A percentile compares a stretch with the other conserved stretches of the same genome.
These are phyloP conservation scores for Formica selysi DNA, from an alignment of 1,140 invertebrate genomes.

Conservation along the genomic window DNA sequence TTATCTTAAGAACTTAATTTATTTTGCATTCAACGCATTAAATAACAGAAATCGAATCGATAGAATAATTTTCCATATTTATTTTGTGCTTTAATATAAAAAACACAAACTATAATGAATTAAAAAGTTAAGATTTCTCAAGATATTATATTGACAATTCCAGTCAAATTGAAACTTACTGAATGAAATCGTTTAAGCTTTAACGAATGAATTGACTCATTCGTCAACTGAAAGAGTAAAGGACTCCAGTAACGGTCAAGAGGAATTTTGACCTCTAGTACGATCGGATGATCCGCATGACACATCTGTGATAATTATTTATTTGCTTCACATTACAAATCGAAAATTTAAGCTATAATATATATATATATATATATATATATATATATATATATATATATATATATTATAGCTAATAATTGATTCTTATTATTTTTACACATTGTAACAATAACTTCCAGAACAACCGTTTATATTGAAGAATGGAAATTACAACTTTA, in stretches of 20 bases:
- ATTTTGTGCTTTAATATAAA: background rate
- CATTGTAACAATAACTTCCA: background rate
- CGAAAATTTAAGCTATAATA: background rate
- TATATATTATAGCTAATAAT: too few species aligned
- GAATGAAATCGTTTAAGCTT: slow-evolving; percentile 56
- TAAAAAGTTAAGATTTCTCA: slow-evolving; percentile 3
- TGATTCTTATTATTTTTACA: background rate
- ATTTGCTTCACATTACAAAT: background rate
- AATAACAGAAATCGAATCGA: background rate
- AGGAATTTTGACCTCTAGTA: slow-evolving; percentile 16
- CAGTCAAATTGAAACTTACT: slow-evolving; percentile 31
- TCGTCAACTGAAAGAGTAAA: slow-evolving; percentile 38
- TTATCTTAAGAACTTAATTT: background rate
- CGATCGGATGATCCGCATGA: background rate
- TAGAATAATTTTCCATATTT: background rate
- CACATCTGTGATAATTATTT: background rate
- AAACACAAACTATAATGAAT: background rate
- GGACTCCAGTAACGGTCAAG: slow-evolving; percentile 12
- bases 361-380: too few species aligned
- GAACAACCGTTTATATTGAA: too few species aligned
- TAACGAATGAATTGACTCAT: slow-evolving; percentile 42
- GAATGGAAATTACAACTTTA: too few species aligned
- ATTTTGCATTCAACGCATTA: background rate
- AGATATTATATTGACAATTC: slow-evolving; percentile 20
- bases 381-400: too few species aligned